Evolutionary conservation across 2,888 invertebrate genomes (phyloP), one percentile per base, ranked within the genome.

Genomic region (Agonopterix subpropinquella): DNA sequence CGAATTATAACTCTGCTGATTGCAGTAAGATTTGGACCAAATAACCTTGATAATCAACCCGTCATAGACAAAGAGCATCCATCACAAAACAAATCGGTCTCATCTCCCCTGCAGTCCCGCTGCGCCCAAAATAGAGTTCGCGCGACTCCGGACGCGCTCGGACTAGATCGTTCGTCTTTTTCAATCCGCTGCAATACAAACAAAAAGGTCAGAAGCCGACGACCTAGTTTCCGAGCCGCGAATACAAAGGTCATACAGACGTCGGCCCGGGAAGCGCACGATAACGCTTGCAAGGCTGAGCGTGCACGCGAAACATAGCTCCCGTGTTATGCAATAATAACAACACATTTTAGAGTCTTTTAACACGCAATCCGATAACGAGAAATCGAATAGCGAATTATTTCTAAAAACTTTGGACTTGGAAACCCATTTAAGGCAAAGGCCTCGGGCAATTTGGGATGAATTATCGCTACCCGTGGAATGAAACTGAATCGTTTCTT

Each of bases 191-290:
- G 69, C 70, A 69, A 73, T 65, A 78, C 80, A 80, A 83, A 81
- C 81, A 83, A 77, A 85, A 86, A 84, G 86, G 85, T 85, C 80
- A 84, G 74, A 82, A 75, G 85, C 77, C 84, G 82, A 71, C 73
- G 83, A 80, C 85, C 86, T 69, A 87, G 79, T 85, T 85, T 80
- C 74, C 65, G 67, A 76, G 66, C 71, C 54, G 64, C 69, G 70
- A 69, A 74, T 66, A 68, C 80, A 84, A 84, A 85, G 84, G 83
- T 85, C 82, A 75, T 70, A 64, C 73, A 78, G 73, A 71, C 82
- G 73, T 72, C 75, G 28, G 74, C 71, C 77, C 83, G 82, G 84
- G 84, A 84, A 84, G 76, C 70, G 67, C 48, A 53, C 72, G 83
- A 80, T 82, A 83, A 76, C 78, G 73, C 63, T 73, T 70, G 75